Percentiles rank a stretch among this genome's conserved stretches.
phyloP scores from a whole-genome alignment of 1,140 invertebrate species.

The Drosophila pallidifrons region DNA sequence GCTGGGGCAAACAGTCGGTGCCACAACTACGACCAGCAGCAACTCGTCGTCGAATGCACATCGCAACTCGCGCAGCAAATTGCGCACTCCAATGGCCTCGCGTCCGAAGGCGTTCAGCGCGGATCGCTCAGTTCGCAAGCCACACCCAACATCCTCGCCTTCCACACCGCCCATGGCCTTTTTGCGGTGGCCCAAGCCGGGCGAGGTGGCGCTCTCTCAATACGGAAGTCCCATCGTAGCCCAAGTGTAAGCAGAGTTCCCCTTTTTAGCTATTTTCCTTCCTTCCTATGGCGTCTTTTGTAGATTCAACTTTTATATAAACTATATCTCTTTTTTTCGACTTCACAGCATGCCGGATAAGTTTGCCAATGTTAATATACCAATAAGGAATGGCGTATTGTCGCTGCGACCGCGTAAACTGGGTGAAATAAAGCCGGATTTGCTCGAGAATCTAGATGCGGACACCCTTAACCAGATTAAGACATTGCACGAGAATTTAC shows the following conservation, averaged over 20 bases:
- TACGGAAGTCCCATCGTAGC: constrained; percentile 88
- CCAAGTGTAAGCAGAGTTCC: constrained; percentile 64
- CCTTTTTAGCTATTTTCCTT: too few relatives aligned
- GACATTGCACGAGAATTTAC: constrained; percentile 74
- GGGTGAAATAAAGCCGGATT: constrained; percentile 60
- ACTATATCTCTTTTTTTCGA: background rate
- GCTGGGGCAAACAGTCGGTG: background rate
- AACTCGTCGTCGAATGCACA: constrained; percentile 4
- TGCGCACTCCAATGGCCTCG: constrained; percentile 75
- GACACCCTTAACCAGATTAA: constrained; percentile 74
- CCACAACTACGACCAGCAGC: background rate
- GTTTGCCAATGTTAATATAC: constrained; percentile 87
- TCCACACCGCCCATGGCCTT: constrained; percentile 86
- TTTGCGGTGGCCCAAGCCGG: constrained; percentile 86
- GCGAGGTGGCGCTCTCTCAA: constrained; percentile 88
- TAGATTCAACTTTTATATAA: too few relatives aligned
- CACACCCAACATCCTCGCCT: constrained; percentile 69
- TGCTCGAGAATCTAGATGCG: constrained; percentile 68
- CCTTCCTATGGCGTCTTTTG: too few relatives aligned
- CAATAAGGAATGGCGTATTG: constrained; percentile 86
- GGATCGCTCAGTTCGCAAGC: constrained; percentile 64
- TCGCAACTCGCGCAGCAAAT: constrained; percentile 70
- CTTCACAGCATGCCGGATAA: constrained; percentile 82
- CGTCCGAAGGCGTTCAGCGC: constrained; percentile 77
- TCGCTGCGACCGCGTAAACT: constrained; percentile 76